phyloP scores from a whole-genome alignment of 2,888 invertebrate species.

The Tridacna crocea region DNA sequence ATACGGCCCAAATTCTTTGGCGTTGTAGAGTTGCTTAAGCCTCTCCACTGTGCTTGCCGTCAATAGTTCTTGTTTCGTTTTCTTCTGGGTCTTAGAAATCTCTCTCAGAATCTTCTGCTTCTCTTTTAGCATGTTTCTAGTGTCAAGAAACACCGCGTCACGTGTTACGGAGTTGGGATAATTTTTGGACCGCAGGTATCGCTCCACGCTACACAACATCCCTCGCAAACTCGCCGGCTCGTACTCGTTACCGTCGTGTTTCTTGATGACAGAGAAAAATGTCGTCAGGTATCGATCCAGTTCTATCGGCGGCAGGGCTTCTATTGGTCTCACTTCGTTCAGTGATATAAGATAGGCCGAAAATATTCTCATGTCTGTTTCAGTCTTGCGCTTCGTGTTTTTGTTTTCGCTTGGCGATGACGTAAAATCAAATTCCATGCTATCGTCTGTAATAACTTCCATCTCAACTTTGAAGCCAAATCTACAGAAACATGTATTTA shows the following conservation, averaged over 20 bases:
- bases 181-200: slow-evolving; percentile 71
- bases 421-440: slow-evolving; percentile 33
- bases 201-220: slow-evolving; percentile 78
- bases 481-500: too few relatives aligned
- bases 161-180: slow-evolving; percentile 75
- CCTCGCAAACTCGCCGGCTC: slow-evolving; percentile 78
- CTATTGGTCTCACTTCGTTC: slow-evolving; percentile 72
- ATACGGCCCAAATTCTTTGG: slow-evolving; percentile 78
- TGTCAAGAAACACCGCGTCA: slow-evolving; percentile 72
- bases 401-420: slow-evolving; percentile 66
- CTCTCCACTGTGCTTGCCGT: slow-evolving; percentile 67
- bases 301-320: slow-evolving; percentile 71
- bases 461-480: neutral
- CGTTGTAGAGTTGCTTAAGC: slow-evolving; percentile 72
- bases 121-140: slow-evolving; percentile 74
- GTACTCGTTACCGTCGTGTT: slow-evolving; percentile 78
- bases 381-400: slow-evolving; percentile 78
- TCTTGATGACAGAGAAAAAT: slow-evolving; percentile 76
- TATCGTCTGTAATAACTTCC: slow-evolving; percentile 4
- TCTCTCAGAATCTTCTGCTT: slow-evolving; percentile 74
- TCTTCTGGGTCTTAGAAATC: slow-evolving; percentile 71
- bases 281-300: slow-evolving; percentile 75
- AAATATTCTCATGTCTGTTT: slow-evolving; percentile 77
- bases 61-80: slow-evolving; percentile 31
- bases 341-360: slow-evolving; percentile 70